These are phyloP conservation scores for Lonchura striata DNA, from an alignment of 2,113 vertebrate genomes.

Conservation along the genomic window DNA sequence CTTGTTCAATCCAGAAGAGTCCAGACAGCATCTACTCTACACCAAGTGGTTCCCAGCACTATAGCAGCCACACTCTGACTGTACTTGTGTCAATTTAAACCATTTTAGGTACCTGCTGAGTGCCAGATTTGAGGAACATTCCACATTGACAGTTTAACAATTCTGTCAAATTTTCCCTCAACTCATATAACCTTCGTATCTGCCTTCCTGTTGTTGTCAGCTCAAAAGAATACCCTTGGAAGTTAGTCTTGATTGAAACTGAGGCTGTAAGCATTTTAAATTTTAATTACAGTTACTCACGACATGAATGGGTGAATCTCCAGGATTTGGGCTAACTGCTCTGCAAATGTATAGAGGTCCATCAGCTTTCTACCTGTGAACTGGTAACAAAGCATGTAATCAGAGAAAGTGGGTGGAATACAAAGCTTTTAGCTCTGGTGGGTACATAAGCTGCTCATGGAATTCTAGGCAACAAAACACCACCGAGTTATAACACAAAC, in stretches of 20 bases:
- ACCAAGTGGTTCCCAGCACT: not conserved
- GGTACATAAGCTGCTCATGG: not conserved
- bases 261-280: not conserved
- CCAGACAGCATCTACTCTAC: not conserved
- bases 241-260: not conserved
- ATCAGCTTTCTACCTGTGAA: not conserved
- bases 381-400: not conserved
- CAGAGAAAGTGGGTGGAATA: not conserved
- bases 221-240: not conserved
- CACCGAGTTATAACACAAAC: not conserved
- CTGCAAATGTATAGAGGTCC: not conserved
- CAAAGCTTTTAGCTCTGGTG: not conserved
- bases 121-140: not conserved
- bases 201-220: not conserved
- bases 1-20: not conserved
- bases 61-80: not conserved
- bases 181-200: not conserved
- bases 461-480: not conserved
- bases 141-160: not conserved
- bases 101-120: not conserved
- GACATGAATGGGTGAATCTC: not conserved
- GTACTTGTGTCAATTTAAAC: not conserved
- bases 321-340: not conserved
- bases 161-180: not conserved
- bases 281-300: not conserved